Evolutionary conservation across 1,140 invertebrate genomes (phyloP).

Genomic region (Drosophila triauraria): DNA sequence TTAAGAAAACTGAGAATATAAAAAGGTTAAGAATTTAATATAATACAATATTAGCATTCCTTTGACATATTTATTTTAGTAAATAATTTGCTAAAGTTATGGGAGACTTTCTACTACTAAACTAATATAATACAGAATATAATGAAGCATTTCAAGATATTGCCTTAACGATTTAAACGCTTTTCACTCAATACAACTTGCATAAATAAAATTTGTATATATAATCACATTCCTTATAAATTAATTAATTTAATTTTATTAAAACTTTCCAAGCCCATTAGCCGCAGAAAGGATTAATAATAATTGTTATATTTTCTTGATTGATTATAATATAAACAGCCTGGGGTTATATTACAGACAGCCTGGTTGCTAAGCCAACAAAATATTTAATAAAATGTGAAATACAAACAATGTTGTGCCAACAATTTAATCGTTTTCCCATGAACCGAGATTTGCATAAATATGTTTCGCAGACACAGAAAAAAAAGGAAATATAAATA

Average conservation of each 20-base stretch:
- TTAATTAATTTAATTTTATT: not conserved
- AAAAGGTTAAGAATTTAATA: too few species aligned
- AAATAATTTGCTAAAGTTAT: too few species aligned
- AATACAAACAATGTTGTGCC: conserved; percentile 4
- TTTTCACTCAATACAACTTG: too few species aligned
- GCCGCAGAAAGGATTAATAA: not conserved
- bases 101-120: too few species aligned
- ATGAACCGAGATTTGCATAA: conserved; percentile 32
- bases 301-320: not conserved
- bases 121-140: too few species aligned
- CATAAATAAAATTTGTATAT: not conserved
- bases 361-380: conserved; percentile 9
- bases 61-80: too few species aligned
- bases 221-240: not conserved
- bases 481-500: conserved; percentile 27
- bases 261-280: too few species aligned
- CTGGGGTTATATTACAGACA: too few species aligned
- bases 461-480: not conserved
- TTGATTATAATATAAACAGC: not conserved
- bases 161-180: too few species aligned
- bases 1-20: not conserved
- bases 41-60: too few species aligned
- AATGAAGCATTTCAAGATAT: too few species aligned
- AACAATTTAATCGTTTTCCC: conserved; percentile 16
- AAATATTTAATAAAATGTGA: conserved; percentile 15